Evolutionary conservation across 2,888 invertebrate genomes (phyloP), one percentile per base, ranked within the genome.

Genomic region (Macrophya alboannulata): DNA sequence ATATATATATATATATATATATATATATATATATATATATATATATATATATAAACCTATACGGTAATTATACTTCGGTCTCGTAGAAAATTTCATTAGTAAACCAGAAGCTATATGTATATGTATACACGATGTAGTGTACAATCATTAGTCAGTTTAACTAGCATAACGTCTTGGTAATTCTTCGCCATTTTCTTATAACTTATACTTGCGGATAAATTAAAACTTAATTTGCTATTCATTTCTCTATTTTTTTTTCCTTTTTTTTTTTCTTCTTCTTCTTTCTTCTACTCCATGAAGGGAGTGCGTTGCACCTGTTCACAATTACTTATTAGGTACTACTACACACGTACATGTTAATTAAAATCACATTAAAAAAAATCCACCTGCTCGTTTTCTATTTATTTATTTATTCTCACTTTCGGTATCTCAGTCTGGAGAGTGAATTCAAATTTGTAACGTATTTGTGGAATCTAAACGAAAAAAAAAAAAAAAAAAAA

Each of bases 131-230:
- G n/a, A n/a, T n/a, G 31, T 77, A n/a, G 77, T 77, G 31, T 31
- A 31, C 3, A 31, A 77, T 77, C 77, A 81, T 81, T 81, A 81
- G 62, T 81, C 62, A 62, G 81, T 81, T 81, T 40, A 81, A 62
- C 62, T 43, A 81, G 59, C 81, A 81, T 81, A 81, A 81, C 81
- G 81, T 62, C 81, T 81, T 45, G 9, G 59, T 21, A n/a, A n/a
- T 21, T n/a, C n/a, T 55, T 59, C 43, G 59, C 81, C 48, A 81
- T 81, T 43, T 37, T 81, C 45, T 81, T 62, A 62, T 62, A 40
- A 40, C n/a, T 55, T 51, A 4, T 55, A n/a, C 31, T 77, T 15
- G 76, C 45, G 77, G 77, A 55, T 77, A 77, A 48, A 77, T 77
- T 77, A 77, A 71, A 37, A 77, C 77, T 48, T 77, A 77, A 77